Evolutionary conservation across 2,888 invertebrate species (phyloP).

Genomic region (Dorcus parallelipipedus): DNA sequence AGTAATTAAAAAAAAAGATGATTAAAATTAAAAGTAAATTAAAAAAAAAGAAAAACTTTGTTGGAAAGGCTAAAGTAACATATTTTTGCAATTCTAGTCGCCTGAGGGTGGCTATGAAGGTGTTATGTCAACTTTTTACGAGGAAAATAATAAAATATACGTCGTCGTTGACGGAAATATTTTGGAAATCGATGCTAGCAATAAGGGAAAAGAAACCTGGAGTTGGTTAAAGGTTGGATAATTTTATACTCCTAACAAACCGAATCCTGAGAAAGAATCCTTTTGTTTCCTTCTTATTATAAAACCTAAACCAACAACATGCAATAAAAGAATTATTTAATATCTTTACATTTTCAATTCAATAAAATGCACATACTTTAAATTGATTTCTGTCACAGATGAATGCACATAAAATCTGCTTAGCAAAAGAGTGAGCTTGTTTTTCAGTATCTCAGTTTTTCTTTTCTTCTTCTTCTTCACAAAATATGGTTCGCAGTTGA

Average conservation of each 20-base stretch:
- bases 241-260: constrained; percentile 21
- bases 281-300: not conserved
- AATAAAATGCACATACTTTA: not conserved
- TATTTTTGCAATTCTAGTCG: constrained; percentile 15
- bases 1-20: not conserved
- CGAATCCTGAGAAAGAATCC: not conserved
- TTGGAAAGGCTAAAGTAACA: constrained; percentile 5
- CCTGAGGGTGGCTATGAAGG: constrained; percentile 26
- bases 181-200: constrained; percentile 61
- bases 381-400: too few relatives aligned
- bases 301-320: constrained; percentile 3
- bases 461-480: too few relatives aligned
- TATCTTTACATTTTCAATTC: too few relatives aligned
- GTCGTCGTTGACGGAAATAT: constrained; percentile 62
- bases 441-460: too few relatives aligned
- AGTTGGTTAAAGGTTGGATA: constrained; percentile 66
- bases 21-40: constrained; percentile 1
- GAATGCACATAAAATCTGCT: too few relatives aligned
- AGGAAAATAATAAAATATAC: constrained; percentile 55
- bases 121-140: constrained; percentile 47
- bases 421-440: too few relatives aligned
- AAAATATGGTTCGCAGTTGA: too few relatives aligned
- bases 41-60: not conserved
- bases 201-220: constrained; percentile 64
- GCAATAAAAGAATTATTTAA: not conserved